Conservation (phyloP, 2,888 invertebrate species). For the Drosophila helvetica region DNA sequence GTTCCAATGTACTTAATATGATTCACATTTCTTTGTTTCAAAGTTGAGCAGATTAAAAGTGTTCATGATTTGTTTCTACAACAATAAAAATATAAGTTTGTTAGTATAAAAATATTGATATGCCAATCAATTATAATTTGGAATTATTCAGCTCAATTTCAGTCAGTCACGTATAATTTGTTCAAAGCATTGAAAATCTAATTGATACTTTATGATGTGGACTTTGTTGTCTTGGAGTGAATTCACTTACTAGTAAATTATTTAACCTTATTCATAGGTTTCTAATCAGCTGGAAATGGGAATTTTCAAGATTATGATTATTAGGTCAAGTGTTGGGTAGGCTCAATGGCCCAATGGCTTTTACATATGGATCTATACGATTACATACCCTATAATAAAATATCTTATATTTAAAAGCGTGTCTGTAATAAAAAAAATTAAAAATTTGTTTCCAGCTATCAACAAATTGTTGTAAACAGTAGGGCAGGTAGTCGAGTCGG, state of each 20-base stretch:
- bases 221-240: conserved; percentile 10
- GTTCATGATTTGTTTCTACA: no score
- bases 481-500: no score
- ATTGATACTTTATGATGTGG: neutral
- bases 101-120: no score
- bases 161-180: neutral
- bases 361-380: neutral
- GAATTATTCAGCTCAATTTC: neutral
- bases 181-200: conserved; percentile 4
- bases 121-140: neutral
- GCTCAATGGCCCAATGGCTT: neutral
- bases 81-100: no score
- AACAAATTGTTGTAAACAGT: conserved; percentile 18
- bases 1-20: neutral
- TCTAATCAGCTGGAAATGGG: neutral
- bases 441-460: conserved; percentile 17
- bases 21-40: no score
- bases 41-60: no score
- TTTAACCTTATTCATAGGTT: neutral
- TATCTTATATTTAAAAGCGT: conserved; percentile 6
- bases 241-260: neutral
- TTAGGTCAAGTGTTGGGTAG: conserved; percentile 2
- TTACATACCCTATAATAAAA: neutral
- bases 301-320: conserved; percentile 1
- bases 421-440: conserved; percentile 26